phyloP scores from a whole-genome alignment of 2,888 invertebrate species.

The Entomobrya multifasciata region DNA sequence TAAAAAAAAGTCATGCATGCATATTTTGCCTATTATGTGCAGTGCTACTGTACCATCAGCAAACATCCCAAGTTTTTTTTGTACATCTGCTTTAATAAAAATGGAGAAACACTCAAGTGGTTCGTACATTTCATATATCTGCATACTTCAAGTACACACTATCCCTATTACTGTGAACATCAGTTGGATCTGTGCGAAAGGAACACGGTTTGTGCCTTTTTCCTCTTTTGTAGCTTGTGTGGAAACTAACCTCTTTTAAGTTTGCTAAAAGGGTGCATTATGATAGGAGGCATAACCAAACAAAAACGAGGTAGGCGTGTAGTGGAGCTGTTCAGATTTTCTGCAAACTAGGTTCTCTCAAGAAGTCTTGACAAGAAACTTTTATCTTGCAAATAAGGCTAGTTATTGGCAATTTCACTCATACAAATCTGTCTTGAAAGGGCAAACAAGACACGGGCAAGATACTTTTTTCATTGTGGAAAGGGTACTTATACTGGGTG shows the following conservation, averaged over 20 bases:
- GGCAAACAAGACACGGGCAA: constrained; percentile 56
- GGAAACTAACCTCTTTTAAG: not conserved
- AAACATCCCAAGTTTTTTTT: constrained; percentile 6
- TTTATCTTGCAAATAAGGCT: constrained; percentile 45
- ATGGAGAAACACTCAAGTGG: not conserved
- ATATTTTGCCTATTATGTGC: not conserved
- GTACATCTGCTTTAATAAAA: constrained; percentile 40
- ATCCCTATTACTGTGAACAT: not conserved
- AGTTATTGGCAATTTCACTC: constrained; percentile 57
- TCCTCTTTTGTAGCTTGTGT: not conserved
- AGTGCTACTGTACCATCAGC: not conserved
- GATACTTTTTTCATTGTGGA: constrained; percentile 6
- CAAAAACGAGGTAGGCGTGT: constrained; percentile 25
- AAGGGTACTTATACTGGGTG: too few species aligned
- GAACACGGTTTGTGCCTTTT: too few species aligned
- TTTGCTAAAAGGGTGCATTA: constrained; percentile 25
- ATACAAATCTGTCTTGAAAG: constrained; percentile 50
- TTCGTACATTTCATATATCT: constrained; percentile 1
- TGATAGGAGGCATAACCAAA: constrained; percentile 39
- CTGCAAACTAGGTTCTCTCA: constrained; percentile 37
- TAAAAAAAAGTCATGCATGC: constrained; percentile 17
- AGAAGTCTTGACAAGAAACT: constrained; percentile 40
- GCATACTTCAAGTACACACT: constrained; percentile 3
- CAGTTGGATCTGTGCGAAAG: not conserved
- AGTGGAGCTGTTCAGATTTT: constrained; percentile 44